Evolutionary conservation across 1,140 invertebrate genomes (phyloP), one percentile per base, ranked within the genome.

Genomic region (Drosophila pseudoananassae): DNA sequence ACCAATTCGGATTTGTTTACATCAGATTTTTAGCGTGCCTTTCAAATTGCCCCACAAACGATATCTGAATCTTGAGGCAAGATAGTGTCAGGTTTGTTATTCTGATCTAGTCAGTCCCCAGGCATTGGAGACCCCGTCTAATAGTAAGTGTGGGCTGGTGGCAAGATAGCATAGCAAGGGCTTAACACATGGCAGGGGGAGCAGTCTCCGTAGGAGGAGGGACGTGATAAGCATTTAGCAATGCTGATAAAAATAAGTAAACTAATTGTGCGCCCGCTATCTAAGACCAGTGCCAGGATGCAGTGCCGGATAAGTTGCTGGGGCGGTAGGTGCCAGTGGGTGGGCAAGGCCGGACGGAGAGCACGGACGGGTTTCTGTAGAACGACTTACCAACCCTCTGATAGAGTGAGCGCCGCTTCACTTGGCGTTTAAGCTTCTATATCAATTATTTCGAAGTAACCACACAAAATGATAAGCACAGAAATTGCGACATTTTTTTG

Each of bases 361-460:
- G 50, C 8, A 15, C 29, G 14, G 20, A 45, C 50, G 54, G 47
- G 27, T 84, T 90, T 57, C 66, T 84, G 69, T 78, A 90, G 87
- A 84, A 91, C 88, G 85, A 92, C 91, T 92, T 92, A 92, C 91
- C 91, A 92, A 92, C 91, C 91, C 91, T 92, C 89, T 92, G 91
- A 92, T 92, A 92, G 77, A 92, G 89, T 58, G 91, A 92, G 64
- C 91, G 87, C 73, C 91, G 78, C 76, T 92, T 92, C 76, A 90
- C 91, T 87, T 92, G 91, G 78, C 91, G 91, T 81, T 91, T 92
- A 77, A 91, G 79, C 80, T 91, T 92, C 91, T 92, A 91, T 77
- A 87, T 82, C 65, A 88, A 82, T 88, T 78, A 57, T 50, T 74
- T 59, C 47, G 23, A 36, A 66, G 43, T 58, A 73, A 69, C 56